Conservation (phyloP, 2,888 invertebrate species). For the Oscheius sp. region DNA sequence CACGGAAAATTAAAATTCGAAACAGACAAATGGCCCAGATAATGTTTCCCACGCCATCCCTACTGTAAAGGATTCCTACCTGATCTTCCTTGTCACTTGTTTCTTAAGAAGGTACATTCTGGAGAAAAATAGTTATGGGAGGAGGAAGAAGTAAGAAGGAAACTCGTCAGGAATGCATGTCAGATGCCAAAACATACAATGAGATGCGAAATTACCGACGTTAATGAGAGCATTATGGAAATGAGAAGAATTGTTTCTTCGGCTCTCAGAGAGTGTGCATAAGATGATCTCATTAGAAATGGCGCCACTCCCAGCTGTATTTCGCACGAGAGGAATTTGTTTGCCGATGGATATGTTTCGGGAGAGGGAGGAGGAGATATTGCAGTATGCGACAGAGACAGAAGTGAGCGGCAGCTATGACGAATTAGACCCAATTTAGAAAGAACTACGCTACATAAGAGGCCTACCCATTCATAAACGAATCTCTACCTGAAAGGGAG, state of each 20-base stretch:
- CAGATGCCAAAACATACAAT: constrained; percentile 16
- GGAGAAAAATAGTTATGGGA: no score
- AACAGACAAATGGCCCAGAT: no score
- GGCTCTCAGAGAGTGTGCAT: not conserved
- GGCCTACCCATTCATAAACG: not conserved
- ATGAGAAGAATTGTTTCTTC: not conserved
- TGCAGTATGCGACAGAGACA: constrained; percentile 11
- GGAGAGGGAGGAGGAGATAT: not conserved
- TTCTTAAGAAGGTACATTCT: constrained; percentile 21
- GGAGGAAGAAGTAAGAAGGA: constrained; percentile 6
- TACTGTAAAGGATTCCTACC: no score
- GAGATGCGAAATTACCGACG: constrained; percentile 4
- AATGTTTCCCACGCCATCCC: no score
- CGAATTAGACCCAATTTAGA: not conserved
- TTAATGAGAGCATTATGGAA: constrained; percentile 9
- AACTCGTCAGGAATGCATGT: constrained; percentile 16
- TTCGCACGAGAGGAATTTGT: not conserved
- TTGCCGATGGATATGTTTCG: not conserved
- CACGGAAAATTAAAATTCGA: no score
- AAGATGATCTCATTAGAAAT: constrained; percentile 20
- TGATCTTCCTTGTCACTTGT: constrained; percentile 16
- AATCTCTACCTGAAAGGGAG: no score
- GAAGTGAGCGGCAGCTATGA: not conserved
- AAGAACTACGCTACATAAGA: not conserved
- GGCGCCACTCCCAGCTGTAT: constrained; percentile 6